Conservation (phyloP, 1,140 invertebrate species). For the Ylistrum balloti region DNA sequence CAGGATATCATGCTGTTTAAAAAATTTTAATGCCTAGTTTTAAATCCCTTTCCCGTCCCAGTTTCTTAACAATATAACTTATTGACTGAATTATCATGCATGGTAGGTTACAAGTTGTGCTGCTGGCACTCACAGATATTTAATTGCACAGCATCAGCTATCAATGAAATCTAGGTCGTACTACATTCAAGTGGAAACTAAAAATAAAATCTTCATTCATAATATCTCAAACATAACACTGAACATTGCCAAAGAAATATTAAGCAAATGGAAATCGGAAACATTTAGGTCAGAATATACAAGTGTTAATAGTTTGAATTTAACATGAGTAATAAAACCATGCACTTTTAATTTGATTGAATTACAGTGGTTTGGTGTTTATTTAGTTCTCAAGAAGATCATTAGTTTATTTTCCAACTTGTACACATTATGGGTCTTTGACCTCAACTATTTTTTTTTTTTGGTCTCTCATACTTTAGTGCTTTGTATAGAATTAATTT, state of each 20-base stretch:
- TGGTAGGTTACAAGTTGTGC: neutral
- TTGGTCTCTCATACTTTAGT: no score
- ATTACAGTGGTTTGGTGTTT: no score
- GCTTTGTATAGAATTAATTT: no score
- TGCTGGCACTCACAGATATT: neutral
- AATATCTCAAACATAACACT: neutral
- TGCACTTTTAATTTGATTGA: neutral
- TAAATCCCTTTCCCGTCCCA: neutral
- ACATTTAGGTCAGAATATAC: neutral
- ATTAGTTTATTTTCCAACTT: no score
- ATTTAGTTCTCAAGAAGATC: no score
- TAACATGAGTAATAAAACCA: neutral
- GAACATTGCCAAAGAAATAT: neutral
- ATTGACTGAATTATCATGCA: neutral
- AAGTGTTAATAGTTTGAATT: neutral
- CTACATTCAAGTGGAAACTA: neutral
- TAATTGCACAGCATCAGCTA: slow-evolving; percentile 2
- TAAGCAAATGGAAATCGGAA: neutral
- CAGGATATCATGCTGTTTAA: neutral
- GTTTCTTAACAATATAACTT: slow-evolving; percentile 9
- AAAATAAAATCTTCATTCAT: slow-evolving; percentile 15
- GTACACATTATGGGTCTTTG: no score
- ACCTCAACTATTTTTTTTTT: no score
- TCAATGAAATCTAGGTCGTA: neutral
- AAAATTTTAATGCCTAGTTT: neutral